phyloP scores from a whole-genome alignment of 2,888 invertebrate species.

The Orchesella flavescens region DNA sequence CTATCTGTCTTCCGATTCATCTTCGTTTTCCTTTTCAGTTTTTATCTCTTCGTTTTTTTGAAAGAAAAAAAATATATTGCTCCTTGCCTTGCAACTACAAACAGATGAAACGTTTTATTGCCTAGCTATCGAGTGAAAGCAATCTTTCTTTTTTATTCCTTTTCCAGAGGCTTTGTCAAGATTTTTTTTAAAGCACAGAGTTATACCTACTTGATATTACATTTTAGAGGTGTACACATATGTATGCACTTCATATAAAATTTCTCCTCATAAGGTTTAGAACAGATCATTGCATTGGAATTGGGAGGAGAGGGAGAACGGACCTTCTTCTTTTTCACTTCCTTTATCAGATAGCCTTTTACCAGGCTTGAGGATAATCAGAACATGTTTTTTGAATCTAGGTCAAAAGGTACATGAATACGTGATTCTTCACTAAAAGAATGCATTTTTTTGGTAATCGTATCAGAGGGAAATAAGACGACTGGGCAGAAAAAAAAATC shows the following conservation, averaged over 20 bases:
- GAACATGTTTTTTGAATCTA: constrained; percentile 3
- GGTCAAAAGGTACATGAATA: constrained; percentile 7
- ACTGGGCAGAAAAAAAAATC: no score
- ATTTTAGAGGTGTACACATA: no score
- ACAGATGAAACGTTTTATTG: constrained; percentile 57
- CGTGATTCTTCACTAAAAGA: no score
- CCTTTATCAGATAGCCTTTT: no score
- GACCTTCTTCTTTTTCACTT: no score
- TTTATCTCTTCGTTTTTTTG: constrained; percentile 33
- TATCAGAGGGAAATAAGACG: no score
- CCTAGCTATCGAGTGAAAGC: constrained; percentile 47
- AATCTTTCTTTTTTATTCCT: constrained; percentile 51
- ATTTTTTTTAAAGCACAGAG: constrained; percentile 1
- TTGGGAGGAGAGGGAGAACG: no score
- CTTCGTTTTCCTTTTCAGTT: constrained; percentile 32
- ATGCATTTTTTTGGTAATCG: no score
- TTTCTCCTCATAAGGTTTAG: no score
- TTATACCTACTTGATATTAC: no score
- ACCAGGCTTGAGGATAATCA: neutral
- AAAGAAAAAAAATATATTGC: neutral
- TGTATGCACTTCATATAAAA: no score
- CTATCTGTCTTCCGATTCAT: constrained; percentile 27
- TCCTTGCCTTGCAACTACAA: constrained; percentile 17
- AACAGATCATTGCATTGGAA: no score
- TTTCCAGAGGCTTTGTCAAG: constrained; percentile 31